Conservation (phyloP, 2,888 invertebrate genomes). For the Caenorhabditis afra region DNA sequence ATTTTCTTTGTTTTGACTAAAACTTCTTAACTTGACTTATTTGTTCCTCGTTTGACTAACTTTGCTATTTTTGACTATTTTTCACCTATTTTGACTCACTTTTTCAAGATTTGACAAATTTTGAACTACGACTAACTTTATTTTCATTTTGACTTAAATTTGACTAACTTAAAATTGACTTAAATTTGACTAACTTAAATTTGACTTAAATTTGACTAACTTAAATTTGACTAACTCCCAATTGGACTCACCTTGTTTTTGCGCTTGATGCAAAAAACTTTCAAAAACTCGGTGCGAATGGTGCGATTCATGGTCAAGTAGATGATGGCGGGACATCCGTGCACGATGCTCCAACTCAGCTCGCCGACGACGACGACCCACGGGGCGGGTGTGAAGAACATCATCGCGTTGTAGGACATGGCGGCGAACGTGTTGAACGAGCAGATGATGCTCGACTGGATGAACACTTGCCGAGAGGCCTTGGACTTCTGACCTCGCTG, state of each 20-base stretch:
- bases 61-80: too few species aligned
- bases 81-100: too few species aligned
- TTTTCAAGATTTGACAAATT: too few species aligned
- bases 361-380: constrained; percentile 40
- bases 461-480: constrained; percentile 37
- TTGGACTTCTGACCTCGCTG: constrained; percentile 35
- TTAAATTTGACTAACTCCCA: not conserved
- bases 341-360: constrained; percentile 43
- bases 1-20: too few species aligned
- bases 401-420: constrained; percentile 42
- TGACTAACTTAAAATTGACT: too few species aligned
- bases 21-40: too few species aligned
- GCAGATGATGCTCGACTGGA: constrained; percentile 48
- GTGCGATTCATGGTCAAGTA: constrained; percentile 48
- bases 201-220: not conserved
- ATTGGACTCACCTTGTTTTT: constrained; percentile 2
- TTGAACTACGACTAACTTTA: too few species aligned
- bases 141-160: too few species aligned
- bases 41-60: too few species aligned
- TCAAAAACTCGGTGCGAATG: constrained; percentile 29
- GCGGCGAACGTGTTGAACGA: constrained; percentile 43
- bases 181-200: not conserved
- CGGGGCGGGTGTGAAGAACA: constrained; percentile 39
- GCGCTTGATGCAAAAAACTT: constrained; percentile 18
- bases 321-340: constrained; percentile 51